These are phyloP conservation scores for Channa argus DNA, from an alignment of 2,113 vertebrate species.

Conservation along the genomic window DNA sequence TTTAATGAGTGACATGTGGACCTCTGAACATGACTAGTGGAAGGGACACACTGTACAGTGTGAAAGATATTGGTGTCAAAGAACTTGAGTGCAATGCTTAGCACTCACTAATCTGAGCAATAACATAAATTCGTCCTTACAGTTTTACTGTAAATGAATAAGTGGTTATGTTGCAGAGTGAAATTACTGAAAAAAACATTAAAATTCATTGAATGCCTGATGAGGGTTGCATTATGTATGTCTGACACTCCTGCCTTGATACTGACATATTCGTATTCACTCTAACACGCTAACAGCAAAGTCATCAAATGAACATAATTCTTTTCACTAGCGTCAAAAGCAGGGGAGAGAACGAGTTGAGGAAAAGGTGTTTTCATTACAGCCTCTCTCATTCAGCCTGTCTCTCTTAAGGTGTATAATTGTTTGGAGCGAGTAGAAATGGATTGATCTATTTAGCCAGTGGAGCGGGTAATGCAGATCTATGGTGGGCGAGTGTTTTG, in stretches of 20 bases:
- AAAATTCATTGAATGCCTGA: constrained; percentile 1
- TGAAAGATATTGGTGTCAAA: constrained; percentile 12
- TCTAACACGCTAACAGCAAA: constrained; percentile 3
- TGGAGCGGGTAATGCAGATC: constrained; percentile 74
- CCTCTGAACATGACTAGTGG: constrained; percentile 41
- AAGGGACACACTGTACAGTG: constrained; percentile 12
- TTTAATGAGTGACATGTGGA: constrained; percentile 42
- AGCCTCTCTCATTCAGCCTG: constrained; percentile 38
- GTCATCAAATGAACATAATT: constrained; percentile 19
- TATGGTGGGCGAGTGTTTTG: constrained; percentile 74
- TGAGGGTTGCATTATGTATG: constrained; percentile 1
- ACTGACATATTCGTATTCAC: constrained; percentile 36
- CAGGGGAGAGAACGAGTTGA: constrained; percentile 9
- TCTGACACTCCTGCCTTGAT: constrained; percentile 4
- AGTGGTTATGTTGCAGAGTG: not conserved
- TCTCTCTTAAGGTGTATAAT: constrained; percentile 55
- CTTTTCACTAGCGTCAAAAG: constrained; percentile 30
- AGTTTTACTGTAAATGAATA: constrained; percentile 8
- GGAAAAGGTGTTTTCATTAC: constrained; percentile 38
- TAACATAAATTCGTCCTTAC: not conserved
- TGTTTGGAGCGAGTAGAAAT: constrained; percentile 60
- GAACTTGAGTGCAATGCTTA: constrained; percentile 15
- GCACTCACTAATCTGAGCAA: constrained; percentile 21
- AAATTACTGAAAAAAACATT: constrained; percentile 14
- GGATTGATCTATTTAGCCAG: constrained; percentile 71